Percentiles rank a stretch among this genome's conserved stretches.
Evolutionary conservation across 2,113 vertebrate species (phyloP).

Genomic region (Genyomyrus donnyi): DNA sequence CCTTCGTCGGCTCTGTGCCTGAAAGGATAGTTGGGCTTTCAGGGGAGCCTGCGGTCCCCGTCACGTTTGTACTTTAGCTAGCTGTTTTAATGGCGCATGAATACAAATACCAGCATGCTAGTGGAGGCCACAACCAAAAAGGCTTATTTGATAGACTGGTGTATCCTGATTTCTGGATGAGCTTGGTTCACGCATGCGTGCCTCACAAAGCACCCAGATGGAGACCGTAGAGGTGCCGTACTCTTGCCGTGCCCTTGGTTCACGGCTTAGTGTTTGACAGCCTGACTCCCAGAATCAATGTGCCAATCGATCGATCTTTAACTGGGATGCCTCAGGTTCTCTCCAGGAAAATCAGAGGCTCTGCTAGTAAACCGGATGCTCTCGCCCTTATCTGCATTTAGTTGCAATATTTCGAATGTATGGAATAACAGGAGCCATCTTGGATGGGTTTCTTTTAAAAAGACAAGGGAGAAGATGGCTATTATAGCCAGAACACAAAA

Average conservation of each 20-base stretch:
- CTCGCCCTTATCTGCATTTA: background rate
- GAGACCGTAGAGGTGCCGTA: background rate
- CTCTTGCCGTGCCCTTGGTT: background rate
- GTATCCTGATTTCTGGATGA: background rate
- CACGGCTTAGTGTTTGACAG: background rate
- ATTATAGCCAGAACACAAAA: background rate
- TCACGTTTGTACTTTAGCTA: background rate
- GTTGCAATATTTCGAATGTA: background rate
- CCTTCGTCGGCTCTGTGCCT: background rate
- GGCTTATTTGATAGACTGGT: background rate
- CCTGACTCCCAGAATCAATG: background rate
- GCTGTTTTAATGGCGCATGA: background rate
- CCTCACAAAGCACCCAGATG: background rate
- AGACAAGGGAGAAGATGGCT: background rate
- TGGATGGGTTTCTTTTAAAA: background rate
- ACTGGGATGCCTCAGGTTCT: background rate
- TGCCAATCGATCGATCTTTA: background rate
- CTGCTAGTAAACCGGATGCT: background rate
- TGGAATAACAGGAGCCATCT: background rate
- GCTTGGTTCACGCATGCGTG: background rate
- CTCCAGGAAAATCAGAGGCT: background rate
- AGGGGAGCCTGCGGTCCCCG: background rate
- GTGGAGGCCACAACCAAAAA: background rate
- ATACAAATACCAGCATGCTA: background rate
- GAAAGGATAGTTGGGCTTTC: background rate